Conservation (phyloP, 2,888 invertebrate species). For the Bombylius major region DNA sequence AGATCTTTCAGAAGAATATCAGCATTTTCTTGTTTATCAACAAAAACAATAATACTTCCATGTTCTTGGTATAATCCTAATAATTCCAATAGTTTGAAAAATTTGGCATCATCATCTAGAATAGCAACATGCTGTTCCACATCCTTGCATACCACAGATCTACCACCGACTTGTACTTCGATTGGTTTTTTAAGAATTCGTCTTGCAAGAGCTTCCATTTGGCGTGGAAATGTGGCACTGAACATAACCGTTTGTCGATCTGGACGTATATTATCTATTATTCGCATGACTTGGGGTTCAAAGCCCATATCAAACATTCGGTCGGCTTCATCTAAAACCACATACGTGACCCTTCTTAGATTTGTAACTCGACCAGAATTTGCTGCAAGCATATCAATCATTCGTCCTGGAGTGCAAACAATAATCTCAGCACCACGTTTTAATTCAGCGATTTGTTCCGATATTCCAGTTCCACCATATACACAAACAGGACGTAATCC, state of each 20-base stretch:
- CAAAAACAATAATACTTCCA: slow-evolving; percentile 93
- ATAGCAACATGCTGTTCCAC: slow-evolving; percentile 92
- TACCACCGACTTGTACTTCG: slow-evolving; percentile 93
- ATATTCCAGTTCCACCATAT: slow-evolving; percentile 95
- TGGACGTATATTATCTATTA: slow-evolving; percentile 92
- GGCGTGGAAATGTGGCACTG: slow-evolving; percentile 96
- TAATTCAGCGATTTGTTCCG: slow-evolving; percentile 83
- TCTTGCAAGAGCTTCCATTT: slow-evolving; percentile 96
- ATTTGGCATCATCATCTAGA: slow-evolving; percentile 92
- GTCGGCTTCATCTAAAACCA: slow-evolving; percentile 97
- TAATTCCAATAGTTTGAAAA: slow-evolving; percentile 93
- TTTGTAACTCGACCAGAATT: slow-evolving; percentile 98
- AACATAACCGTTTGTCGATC: slow-evolving; percentile 98
- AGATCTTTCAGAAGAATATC: slow-evolving; percentile 86
- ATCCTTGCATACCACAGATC: slow-evolving; percentile 95
- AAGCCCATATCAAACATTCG: slow-evolving; percentile 99
- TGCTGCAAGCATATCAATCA: slow-evolving; percentile 99
- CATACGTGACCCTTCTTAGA: slow-evolving; percentile 87
- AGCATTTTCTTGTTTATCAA: slow-evolving; percentile 96
- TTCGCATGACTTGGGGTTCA: slow-evolving; percentile 71
- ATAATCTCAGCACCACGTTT: slow-evolving; percentile 96
- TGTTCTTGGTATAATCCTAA: slow-evolving; percentile 83
- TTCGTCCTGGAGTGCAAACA: slow-evolving; percentile 96
- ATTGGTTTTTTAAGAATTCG: slow-evolving; percentile 88
- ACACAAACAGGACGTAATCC: slow-evolving; percentile 86